Conservation (phyloP, 64 coral and sea anemone species). For the Pocillopora verrucosa region DNA sequence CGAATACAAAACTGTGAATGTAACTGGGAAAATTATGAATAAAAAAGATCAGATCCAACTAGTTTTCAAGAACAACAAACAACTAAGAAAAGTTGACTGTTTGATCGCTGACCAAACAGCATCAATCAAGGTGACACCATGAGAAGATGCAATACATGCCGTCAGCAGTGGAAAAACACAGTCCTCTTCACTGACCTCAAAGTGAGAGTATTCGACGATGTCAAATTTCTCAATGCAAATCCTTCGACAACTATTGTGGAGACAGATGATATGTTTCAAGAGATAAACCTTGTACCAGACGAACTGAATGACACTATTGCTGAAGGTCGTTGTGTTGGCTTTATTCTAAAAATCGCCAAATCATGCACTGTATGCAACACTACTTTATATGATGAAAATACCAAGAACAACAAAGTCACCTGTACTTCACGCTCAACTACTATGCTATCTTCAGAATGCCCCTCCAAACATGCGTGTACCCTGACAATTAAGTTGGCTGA, state of each 20-base stretch:
- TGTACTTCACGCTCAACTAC: conserved; percentile 47
- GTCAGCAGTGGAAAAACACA: conserved; percentile 27
- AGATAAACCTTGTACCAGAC: conserved; percentile 38
- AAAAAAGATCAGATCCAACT: neutral
- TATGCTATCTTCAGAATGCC: conserved; percentile 29
- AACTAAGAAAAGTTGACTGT: neutral
- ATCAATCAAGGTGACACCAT: conserved; percentile 17
- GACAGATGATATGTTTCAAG: conserved; percentile 43
- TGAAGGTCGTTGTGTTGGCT: conserved; percentile 41
- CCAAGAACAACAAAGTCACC: conserved; percentile 43
- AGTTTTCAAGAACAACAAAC: neutral
- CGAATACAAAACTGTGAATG: neutral
- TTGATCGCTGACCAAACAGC: conserved; percentile 5
- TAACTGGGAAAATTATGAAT: neutral
- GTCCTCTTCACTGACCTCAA: conserved; percentile 16
- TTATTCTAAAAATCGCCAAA: conserved; percentile 47
- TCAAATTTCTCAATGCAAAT: conserved; percentile 50
- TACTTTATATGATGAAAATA: conserved; percentile 49
- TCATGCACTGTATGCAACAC: conserved; percentile 49
- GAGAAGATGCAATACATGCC: conserved; percentile 22
- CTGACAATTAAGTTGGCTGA: conserved; percentile 16
- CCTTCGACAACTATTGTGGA: conserved; percentile 9
- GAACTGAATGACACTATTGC: conserved; percentile 41
- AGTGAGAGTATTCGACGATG: conserved; percentile 46
- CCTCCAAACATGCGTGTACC: conserved; percentile 3